Evolutionary conservation across 2,113 vertebrate genomes (phyloP).

Genomic region (Rhea pennata): DNA sequence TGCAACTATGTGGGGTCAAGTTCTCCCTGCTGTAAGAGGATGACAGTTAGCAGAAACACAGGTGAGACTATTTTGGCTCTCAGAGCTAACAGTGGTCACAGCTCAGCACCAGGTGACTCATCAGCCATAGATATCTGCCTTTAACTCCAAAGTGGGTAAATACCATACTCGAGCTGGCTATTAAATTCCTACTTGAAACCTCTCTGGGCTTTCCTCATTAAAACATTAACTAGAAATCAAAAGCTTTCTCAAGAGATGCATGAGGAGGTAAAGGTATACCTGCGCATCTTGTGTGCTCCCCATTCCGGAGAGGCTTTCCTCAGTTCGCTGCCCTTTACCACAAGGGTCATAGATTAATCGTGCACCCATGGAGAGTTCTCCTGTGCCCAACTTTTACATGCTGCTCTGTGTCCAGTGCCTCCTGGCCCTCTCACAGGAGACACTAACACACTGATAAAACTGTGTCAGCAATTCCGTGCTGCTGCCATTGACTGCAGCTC

Average conservation of each 20-base stretch:
- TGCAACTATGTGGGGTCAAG: background rate
- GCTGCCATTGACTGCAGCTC: background rate
- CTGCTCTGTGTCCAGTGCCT: background rate
- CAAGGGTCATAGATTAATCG: background rate
- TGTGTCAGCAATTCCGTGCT: background rate
- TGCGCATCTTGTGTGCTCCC: background rate
- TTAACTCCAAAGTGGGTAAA: background rate
- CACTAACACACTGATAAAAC: background rate
- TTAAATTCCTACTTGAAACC: background rate
- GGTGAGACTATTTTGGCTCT: background rate
- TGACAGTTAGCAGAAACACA: background rate
- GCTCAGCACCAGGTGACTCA: background rate
- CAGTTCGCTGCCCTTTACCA: background rate
- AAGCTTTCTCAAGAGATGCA: background rate
- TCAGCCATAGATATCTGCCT: background rate
- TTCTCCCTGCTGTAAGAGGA: background rate
- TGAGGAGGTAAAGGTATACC: background rate
- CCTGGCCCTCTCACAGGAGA: background rate
- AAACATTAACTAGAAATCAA: background rate
- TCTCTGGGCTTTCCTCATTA: background rate
- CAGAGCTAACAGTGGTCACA: background rate
- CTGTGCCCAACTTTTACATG: background rate
- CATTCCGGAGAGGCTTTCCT: background rate
- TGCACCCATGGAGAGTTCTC: background rate
- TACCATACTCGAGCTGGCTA: background rate